Base-by-base conservation (phyloP, 2,113 vertebrate species). In the Etheostoma cragini region DNA sequence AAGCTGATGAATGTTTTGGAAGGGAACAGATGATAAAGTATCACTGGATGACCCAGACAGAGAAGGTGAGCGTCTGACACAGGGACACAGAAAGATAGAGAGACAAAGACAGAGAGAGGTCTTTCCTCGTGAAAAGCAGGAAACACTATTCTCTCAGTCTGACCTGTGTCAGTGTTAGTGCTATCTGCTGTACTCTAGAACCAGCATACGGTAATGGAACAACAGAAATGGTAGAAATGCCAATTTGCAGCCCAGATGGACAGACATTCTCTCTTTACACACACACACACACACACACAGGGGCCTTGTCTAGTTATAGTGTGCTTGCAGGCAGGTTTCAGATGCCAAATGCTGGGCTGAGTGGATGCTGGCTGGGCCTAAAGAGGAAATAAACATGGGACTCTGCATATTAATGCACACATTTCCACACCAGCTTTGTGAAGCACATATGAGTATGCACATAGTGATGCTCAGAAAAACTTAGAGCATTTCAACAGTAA, bases 251-350 rank as follows among this genome's bases (percentile, higher is more conserved):
- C 17, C 33, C 62, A 64, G 30, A 64, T 47, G 0, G 0, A 85
- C 21, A 50, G 26, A 67, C 60, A 72, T 76, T 68, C 65, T 80
- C 50, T 54, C 15, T 30, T 26, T 3, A 35, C 3, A 73, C 56
- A 69, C 22, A 70, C 50, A 60, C 30, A 54, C 21, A 60, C 70
- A n/a, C 47, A 63, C 30, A 45, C 19, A 54, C 26, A 70, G 58
- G 68, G 76, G 80, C 68, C 77, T 89, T 87, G 87, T 69, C 77
- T 89, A 86, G 87, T 69, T 89, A 88, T 46, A 78, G 68, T 50
- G 76, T 30, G 69, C 54, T 82, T 26, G 30, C 76, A 72, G 78
- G 80, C 68, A 78, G 78, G 60, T 77, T 89, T 49, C 70, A 89
- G 85, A 83, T 85, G 84, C 79, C 69, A 86, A 78, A 91, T 72